Conservation (phyloP, 2,797 vertebrate species). For the Sitta carolinensis region DNA sequence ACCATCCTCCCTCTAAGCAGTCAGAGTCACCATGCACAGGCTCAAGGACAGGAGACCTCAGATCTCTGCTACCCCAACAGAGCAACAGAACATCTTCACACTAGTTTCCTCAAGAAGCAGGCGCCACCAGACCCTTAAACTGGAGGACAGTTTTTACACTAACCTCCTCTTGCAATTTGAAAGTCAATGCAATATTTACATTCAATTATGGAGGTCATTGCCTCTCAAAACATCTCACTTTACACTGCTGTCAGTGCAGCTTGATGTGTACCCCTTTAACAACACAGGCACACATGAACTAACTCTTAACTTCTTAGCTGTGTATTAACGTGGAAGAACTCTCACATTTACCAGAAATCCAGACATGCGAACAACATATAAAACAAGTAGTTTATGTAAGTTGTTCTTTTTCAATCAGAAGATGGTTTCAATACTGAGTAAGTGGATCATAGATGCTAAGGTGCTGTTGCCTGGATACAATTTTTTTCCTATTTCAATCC, state of each 20-base stretch:
- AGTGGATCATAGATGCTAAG: neutral
- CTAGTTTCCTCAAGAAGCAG: neutral
- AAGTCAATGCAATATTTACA: neutral
- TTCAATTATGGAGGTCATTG: neutral
- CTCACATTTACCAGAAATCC: neutral
- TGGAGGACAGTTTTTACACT: neutral
- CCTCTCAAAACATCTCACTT: neutral
- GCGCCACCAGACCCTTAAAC: neutral
- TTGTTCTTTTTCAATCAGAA: neutral
- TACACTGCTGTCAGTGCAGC: neutral
- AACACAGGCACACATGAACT: neutral
- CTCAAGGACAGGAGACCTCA: neutral
- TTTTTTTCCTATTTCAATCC: neutral
- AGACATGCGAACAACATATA: neutral
- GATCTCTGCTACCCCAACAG: neutral
- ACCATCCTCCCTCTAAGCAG: too few relatives aligned
- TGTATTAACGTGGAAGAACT: neutral
- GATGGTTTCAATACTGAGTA: neutral
- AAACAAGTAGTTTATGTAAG: neutral
- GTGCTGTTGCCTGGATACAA: constrained; percentile 35
- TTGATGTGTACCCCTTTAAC: rapidly evolving
- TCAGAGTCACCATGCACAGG: rapidly evolving
- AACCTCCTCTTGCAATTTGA: neutral
- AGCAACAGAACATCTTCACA: rapidly evolving
- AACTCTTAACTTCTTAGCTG: neutral